Evolutionary conservation across 2,113 vertebrate genomes (phyloP).

Genomic region (Cheilinus undulatus): DNA sequence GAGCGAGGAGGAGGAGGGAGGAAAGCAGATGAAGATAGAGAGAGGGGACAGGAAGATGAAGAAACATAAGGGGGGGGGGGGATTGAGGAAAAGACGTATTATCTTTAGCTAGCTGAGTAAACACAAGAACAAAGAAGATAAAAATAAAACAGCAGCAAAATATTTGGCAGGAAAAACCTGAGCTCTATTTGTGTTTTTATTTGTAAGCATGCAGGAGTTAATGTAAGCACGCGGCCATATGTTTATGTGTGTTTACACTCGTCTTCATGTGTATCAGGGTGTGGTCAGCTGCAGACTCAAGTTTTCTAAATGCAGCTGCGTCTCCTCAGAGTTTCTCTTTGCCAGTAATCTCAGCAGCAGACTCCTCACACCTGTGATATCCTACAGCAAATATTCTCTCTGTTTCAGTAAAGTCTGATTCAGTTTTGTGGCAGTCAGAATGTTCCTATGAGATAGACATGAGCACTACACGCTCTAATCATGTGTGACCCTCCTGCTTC

Average conservation of each 20-base stretch:
- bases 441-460: conserved; percentile 38
- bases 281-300: conserved; percentile 26
- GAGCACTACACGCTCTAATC: neutral
- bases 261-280: conserved; percentile 19
- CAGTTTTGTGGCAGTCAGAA: conserved; percentile 39
- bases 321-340: conserved; percentile 10
- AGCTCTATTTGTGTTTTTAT: conserved; percentile 31
- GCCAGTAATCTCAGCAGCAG: conserved; percentile 13
- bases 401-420: neutral
- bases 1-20: conserved; percentile 4
- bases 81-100: conserved; percentile 62
- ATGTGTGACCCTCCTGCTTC: conserved; percentile 11
- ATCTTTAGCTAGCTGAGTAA: conserved; percentile 61
- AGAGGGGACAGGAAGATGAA: conserved; percentile 37
- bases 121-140: conserved; percentile 62
- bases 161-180: conserved; percentile 49
- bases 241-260: conserved; percentile 9
- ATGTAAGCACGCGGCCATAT: conserved; percentile 3
- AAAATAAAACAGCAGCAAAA: conserved; percentile 62
- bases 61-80: conserved; percentile 39
- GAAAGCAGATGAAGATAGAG: conserved; percentile 34
- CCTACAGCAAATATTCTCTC: neutral
- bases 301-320: conserved; percentile 6
- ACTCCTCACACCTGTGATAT: conserved; percentile 20
- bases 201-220: conserved; percentile 22